A percentile compares a stretch with the other conserved stretches of the same genome.
Conservation (phyloP, 1,140 invertebrate species). For the Polypedilum pembai region DNA sequence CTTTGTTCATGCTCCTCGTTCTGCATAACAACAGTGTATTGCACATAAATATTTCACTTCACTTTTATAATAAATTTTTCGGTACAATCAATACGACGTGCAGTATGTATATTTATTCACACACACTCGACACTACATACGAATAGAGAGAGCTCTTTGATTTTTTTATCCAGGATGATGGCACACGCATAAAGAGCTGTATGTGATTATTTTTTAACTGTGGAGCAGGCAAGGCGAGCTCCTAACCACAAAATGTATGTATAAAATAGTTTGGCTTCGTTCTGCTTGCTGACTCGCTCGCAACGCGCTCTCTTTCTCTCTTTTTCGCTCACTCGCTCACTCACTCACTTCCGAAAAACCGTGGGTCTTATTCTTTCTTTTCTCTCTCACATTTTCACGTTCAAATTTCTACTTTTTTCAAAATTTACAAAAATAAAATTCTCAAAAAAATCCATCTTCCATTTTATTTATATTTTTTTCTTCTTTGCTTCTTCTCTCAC, state of each 20-base stretch:
- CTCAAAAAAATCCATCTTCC: slow-evolving; percentile 28
- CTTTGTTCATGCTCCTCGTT: background rate
- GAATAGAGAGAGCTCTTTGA: no score
- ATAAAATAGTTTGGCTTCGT: slow-evolving; percentile 19
- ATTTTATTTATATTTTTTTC: slow-evolving; percentile 29
- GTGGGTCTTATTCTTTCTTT: slow-evolving; percentile 3
- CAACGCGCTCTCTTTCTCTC: background rate
- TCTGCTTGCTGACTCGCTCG: background rate
- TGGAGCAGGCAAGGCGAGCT: background rate
- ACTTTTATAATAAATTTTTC: slow-evolving; percentile 8
- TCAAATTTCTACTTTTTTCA: slow-evolving; percentile 19
- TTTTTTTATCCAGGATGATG: slow-evolving; percentile 11
- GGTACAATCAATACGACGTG: slow-evolving; percentile 5
- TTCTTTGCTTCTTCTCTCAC: slow-evolving; percentile 20
- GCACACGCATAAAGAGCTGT: slow-evolving; percentile 10
- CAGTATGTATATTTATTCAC: background rate
- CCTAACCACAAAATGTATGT: slow-evolving; percentile 19
- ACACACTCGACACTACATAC: background rate
- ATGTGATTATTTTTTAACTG: background rate
- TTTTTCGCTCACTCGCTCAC: background rate
- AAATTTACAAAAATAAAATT: slow-evolving; percentile 28
- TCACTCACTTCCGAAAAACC: background rate
- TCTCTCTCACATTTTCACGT: slow-evolving; percentile 18
- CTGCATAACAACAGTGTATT: slow-evolving; percentile 17
- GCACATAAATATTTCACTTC: slow-evolving; percentile 21